phyloP scores from a whole-genome alignment of 2,888 invertebrate genomes.

The Sialis lutaria region DNA sequence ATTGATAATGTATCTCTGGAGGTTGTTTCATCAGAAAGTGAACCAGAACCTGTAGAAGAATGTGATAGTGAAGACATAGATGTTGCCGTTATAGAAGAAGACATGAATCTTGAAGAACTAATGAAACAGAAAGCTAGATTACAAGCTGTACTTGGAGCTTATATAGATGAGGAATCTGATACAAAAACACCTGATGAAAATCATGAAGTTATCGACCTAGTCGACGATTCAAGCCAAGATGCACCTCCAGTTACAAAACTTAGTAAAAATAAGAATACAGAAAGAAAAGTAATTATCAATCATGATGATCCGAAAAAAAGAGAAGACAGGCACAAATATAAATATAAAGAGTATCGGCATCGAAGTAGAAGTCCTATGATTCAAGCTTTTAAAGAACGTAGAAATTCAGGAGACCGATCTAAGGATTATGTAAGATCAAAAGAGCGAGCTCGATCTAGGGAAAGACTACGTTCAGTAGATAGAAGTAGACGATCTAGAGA shows the following conservation, averaged over 20 bases:
- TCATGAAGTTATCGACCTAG: conserved; percentile 37
- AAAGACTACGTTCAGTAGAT: conserved; percentile 18
- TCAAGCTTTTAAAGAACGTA: conserved; percentile 7
- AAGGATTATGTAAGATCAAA: conserved; percentile 22
- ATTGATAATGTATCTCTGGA: conserved; percentile 30
- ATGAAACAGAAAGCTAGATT: conserved; percentile 77
- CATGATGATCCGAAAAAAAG: conserved; percentile 12
- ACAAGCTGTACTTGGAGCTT: conserved; percentile 63
- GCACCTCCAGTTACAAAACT: background rate
- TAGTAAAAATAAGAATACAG: conserved; percentile 25
- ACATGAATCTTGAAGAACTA: conserved; percentile 71
- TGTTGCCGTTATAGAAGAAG: conserved; percentile 62
- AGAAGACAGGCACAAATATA: conserved; percentile 8
- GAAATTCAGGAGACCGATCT: conserved; percentile 11
- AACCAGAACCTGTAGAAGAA: conserved; percentile 41
- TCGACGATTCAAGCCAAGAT: conserved; percentile 22
- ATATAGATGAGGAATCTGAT: conserved; percentile 40
- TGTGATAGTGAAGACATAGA: conserved; percentile 51
- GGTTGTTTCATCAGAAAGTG: conserved; percentile 49
- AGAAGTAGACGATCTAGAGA: conserved; percentile 22
- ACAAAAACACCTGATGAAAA: conserved; percentile 21
- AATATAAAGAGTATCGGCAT: conserved; percentile 17
- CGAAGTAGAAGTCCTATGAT: conserved; percentile 19
- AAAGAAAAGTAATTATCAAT: conserved; percentile 24
- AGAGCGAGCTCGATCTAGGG: conserved; percentile 17